Evolutionary conservation across 2,797 vertebrate genomes (phyloP), one percentile per base, ranked within the genome.

Genomic region (Gorsachius magnificus): DNA sequence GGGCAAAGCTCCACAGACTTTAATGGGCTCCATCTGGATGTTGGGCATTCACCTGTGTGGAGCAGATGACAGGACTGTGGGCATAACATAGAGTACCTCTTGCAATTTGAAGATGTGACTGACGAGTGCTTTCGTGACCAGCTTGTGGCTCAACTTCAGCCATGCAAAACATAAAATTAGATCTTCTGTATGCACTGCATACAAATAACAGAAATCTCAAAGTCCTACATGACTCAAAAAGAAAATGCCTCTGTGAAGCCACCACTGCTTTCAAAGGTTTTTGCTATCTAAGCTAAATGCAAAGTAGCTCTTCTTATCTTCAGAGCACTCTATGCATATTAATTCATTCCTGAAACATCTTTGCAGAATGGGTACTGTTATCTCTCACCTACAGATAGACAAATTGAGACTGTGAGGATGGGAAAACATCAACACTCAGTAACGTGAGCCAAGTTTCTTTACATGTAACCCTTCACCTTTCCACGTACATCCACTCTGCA

Each of bases 221-320:
- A 89, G 56, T 72, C 65, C 46, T 87, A 19, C 14, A 2, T 41
- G 69, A 22, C 22, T 66, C 43, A 72, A 66, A 88, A 87, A 58
- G 51, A 54, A 92, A 87, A 89, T 21, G n/a, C 38, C 26, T 84
- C 83, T 60, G 22, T 86, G 77, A 94, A 95, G 56, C 35, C 36
- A 46, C 24, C 3, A 1, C 74, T 57, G 56, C 35, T 90, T 95
- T 95, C 83, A 94, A 74, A 87, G 36, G 41, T 38, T 84, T 87
- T 86, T 84, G 28, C 91, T 96, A 77, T 74, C 93, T 83, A 57
- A 94, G 77, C 80, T 45, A 94, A 94, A 94, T 77, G 57, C 63
- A 90, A 91, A 89, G 26, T 50, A 84, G 57, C n/a, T 96, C 33
- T 63, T 83, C 89, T 92, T 84, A 95, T 87, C 85, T 93, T 87